Base-by-base conservation (phyloP, 2,888 invertebrate genomes). In the Micoletzkya japonica region DNA sequence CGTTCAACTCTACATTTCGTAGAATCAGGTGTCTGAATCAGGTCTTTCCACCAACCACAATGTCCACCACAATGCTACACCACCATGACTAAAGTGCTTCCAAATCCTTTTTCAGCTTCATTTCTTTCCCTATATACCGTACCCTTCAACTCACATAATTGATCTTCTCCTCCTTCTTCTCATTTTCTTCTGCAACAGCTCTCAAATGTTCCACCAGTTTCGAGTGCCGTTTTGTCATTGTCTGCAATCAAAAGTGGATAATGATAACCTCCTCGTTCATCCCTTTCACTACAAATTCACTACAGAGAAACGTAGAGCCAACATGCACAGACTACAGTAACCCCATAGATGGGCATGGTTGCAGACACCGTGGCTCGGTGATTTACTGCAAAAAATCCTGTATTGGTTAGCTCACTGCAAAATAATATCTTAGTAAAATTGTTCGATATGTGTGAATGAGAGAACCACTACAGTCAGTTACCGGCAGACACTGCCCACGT, bases 151-250 rank as follows among this genome's bases (percentile, higher is more conserved):
- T 58, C 58, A 58, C 57, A 68, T 68, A 58, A 54, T 68, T 68
- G 58, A 68, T 50, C 4, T n/a, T 34, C 10, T 68, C 68, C 49
- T 58, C 68, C 10, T 68, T 36, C 63, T 34, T 69, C 70, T 71
- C 49, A 72, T 58, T 77, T 71, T 71, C 78, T 34, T 69, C 69
- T 7, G 68, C 70, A 3, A 52, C 81, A 4, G 75, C 77, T 32
- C 74, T 66, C 67, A 81, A 66, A 34, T 71, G 72, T 24, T 77
- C 77, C 26, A 85, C 79, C 73, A 85, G 80, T 68, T 87, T 86
- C 1, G 85, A 80, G 75, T 88, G 93, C 79, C 94, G 91, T 84
- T 94, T 94, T 14, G 82, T 83, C 71, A 85, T 75, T 56, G 76
- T 58, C 75, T 78, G 67, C 34, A 73, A 73, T 24, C 14, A n/a